Evolutionary conservation across 2,113 vertebrate species (phyloP).

Genomic region (Delphinus delphis): DNA sequence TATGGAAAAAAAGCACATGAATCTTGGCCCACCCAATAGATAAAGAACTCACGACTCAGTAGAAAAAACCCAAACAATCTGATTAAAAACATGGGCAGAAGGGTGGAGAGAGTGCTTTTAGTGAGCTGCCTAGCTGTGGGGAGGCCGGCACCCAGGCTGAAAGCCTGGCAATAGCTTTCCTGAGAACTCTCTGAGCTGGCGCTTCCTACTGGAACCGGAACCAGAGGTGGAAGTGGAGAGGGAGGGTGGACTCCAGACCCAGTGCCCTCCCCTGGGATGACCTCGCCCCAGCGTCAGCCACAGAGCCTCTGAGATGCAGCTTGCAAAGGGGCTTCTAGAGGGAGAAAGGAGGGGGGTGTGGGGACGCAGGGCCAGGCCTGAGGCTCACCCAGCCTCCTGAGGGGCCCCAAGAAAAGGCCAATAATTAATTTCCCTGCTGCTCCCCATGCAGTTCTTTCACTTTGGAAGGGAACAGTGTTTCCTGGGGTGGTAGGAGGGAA

Average conservation of each 20-base stretch:
- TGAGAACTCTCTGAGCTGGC: conserved; percentile 69
- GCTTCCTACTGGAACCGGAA: conserved; percentile 65
- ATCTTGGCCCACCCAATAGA: neutral
- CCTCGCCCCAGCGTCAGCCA: too few species aligned
- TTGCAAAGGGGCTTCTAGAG: neutral
- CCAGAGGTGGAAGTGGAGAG: conserved; percentile 70
- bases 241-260: conserved; percentile 51
- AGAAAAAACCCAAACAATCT: neutral
- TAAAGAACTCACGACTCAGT: neutral
- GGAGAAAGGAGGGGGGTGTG: neutral
- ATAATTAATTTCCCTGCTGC: neutral
- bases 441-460: conserved; percentile 6
- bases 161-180: conserved; percentile 49
- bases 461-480: neutral
- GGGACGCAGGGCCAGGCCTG: neutral
- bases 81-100: neutral
- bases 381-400: neutral
- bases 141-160: conserved; percentile 42
- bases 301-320: too few species aligned
- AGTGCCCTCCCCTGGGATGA: too few species aligned
- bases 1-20: too few species aligned
- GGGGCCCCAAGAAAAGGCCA: neutral
- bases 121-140: conserved; percentile 40
- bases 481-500: neutral
- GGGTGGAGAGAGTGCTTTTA: neutral